Evolutionary conservation across 2,113 vertebrate species (phyloP).

Genomic region (Kobus ellipsiprymnus): DNA sequence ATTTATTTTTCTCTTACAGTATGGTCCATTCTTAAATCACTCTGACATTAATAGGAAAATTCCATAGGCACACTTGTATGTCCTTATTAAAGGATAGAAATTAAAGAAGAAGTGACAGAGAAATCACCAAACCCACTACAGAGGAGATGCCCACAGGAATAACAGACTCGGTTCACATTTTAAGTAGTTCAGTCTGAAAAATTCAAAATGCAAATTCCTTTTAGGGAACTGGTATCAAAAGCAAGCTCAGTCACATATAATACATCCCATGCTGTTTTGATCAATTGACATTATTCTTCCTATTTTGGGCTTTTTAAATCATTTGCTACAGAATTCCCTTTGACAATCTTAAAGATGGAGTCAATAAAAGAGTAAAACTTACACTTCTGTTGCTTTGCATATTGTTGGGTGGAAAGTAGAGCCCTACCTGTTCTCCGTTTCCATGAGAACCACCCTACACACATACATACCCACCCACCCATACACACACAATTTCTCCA

Average conservation of each 20-base stretch:
- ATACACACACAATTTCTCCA: not conserved
- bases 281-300: constrained; percentile 28
- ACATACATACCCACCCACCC: not conserved
- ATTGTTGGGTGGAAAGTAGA: not conserved
- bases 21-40: constrained; percentile 28
- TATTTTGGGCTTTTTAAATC: not conserved
- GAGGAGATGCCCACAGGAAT: not conserved
- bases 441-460: rapidly evolving
- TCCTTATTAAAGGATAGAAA: constrained; percentile 38
- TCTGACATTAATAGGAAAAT: constrained; percentile 34
- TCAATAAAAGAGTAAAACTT: not conserved
- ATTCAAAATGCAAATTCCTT: constrained; percentile 27
- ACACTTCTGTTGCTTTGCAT: not conserved
- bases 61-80: not conserved
- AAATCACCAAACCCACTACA: not conserved
- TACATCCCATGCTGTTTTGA: not conserved
- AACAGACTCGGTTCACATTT: not conserved
- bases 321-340: constrained; percentile 3
- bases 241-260: not conserved
- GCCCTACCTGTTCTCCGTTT: rapidly evolving
- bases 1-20: not conserved
- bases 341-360: not conserved
- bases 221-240: constrained; percentile 2
- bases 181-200: not conserved
- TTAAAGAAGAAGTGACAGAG: constrained; percentile 26